A percentile compares a stretch with the other conserved stretches of the same genome.
Conservation (phyloP, 2,888 invertebrate genomes). For the Copidosoma aretas region DNA sequence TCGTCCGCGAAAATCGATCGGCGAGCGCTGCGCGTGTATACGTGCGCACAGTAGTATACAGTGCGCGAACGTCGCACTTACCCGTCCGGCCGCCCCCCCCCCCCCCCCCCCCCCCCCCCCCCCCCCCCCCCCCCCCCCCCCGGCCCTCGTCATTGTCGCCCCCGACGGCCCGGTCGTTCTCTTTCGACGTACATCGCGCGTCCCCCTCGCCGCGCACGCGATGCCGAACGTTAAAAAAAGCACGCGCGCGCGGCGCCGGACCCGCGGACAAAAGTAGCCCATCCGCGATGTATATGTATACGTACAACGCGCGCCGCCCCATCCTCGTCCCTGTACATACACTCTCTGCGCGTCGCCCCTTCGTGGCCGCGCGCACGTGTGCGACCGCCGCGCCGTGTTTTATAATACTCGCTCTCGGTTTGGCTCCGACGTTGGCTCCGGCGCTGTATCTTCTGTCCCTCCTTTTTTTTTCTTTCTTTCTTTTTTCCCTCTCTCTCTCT, state of each 20-base stretch:
- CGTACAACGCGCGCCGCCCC: constrained; percentile 28
- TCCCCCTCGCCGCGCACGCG: constrained; percentile 20
- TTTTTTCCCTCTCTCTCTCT: constrained; percentile 16
- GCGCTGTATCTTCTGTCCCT: constrained; percentile 26
- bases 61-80: constrained; percentile 18
- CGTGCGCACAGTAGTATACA: not conserved
- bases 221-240: constrained; percentile 38
- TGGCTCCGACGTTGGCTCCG: constrained; percentile 20
- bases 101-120: constrained; percentile 27
- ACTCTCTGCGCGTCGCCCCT: no score
- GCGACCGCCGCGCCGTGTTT: no score
- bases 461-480: constrained; percentile 6
- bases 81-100: not conserved
- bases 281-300: constrained; percentile 35
- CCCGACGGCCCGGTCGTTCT: not conserved
- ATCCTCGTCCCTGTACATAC: no score
- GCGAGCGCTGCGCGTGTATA: not conserved
- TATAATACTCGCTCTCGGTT: no score
- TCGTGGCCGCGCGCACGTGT: constrained; percentile 29
- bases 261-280: constrained; percentile 39
- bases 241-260: constrained; percentile 26
- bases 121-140: constrained; percentile 20
- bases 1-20: constrained; percentile 38
- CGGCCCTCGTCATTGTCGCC: constrained; percentile 21
- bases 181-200: not conserved